Base-by-base conservation (phyloP, 1,140 invertebrate species). In the Drosophila pachea region DNA sequence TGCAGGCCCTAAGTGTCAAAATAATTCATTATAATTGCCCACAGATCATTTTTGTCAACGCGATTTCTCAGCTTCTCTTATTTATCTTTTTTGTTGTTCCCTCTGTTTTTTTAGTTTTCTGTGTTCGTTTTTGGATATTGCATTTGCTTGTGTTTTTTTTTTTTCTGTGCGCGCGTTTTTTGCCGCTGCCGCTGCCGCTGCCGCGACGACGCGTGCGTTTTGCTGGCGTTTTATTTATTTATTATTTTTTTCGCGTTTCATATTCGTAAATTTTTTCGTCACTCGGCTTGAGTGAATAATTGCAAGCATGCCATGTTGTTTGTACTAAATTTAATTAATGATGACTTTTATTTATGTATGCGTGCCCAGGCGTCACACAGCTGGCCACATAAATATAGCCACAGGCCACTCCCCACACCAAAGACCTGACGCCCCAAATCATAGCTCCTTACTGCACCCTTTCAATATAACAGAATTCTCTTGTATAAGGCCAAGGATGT, bases 21-120 rank as follows among this genome's bases (percentile, higher is more conserved):
- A 86, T 86, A 86, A 86, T 87, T 86, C 83, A 86, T 86, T 87
- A 86, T 86, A 86, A 86, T 86, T 86, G 83, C 83, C 81, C 81
- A 86, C 81, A 86, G 81, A 86, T 86, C 81, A 86, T 86, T 86
- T 86, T 84, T 86, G 81, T 84, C 76, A 86, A 84, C 79, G 56
- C 11, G 68, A 8, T 62, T 73, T 67, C 22, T 22, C 22, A 22
- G 22, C 22, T 22, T 22, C 22, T 22, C 22, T 22, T 22, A 22
- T 22, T 56, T 50, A 22, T 62, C 22, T n/a, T 12, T 22, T 22
- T 50, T 47, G 52, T 50, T 47, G 52, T 76, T 52, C 22, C 22
- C 35, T 58, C 40, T 31, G n/a, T 22, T 22, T 22, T 22, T 3
- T 22, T n/a, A n/a, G 22, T 22, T 22, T 22, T 22, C 22, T 22